Evolutionary conservation across 2,888 invertebrate species (phyloP), one percentile per base, ranked within the genome.

Genomic region (Caenorhabditis doughertyi): DNA sequence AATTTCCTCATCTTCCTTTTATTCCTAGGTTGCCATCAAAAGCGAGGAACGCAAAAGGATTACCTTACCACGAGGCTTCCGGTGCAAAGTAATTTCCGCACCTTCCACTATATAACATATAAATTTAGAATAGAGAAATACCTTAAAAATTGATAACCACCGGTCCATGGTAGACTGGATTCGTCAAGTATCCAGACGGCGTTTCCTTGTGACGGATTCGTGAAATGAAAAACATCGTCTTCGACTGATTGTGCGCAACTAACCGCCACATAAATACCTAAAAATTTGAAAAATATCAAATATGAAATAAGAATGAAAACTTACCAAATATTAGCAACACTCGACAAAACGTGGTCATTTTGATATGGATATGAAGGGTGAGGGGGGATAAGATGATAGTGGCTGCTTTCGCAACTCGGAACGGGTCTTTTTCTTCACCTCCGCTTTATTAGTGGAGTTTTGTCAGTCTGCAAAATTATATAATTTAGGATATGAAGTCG

Each of bases 91-190:
- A 58, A 58, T 53, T 62, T 29, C 39, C 39, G 39, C 5, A 32
- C 5, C 7, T 39, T 39, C 16, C n/a, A n/a, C n/a, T n/a, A n/a
- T 39, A 39, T 5, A 13, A 13, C n/a, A 65, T 65, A 25, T 74
- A 74, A 74, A 62, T 65, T 74, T 53, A 21, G 18, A 29, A 8
- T n/a, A 7, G 27, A 29, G 18, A 35, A 64, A 29, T 29, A 89
- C 89, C 88, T 85, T 49, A 89, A 79, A 83, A 86, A 89, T 55
- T 88, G 83, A 74, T 85, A 89, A 29, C 87, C 88, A n/a, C 89
- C 89, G 49, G 84, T 83, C 89, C 89, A 89, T 32, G 89, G 89
- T 55, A 89, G 71, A 73, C 72, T 82, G 2, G 83, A 82, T 42
- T 85, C 83, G 60, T 88, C 88, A 23, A 88, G 76, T 25, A 85